Evolutionary conservation across 1,140 invertebrate species (phyloP), one percentile per base, ranked within the genome.

Genomic region (Charaxes varanes): DNA sequence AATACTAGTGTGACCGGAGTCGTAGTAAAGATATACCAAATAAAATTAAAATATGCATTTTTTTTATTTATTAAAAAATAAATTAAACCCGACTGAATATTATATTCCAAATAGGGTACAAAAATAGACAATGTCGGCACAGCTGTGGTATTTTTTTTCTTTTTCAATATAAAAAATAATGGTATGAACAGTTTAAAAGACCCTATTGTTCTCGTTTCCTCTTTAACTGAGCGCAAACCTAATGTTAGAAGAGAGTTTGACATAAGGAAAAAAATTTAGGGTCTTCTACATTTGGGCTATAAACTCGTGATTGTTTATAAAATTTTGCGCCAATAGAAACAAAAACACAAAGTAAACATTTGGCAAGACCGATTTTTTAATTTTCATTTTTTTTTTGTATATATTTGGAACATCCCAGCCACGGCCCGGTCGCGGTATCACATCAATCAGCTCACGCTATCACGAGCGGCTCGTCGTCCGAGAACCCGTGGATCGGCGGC

Each of bases 401-500:
- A 8, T 22, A 8, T 27, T 15, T 28, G 12, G 14, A 28, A 28
- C 27, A 28, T 31, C 17, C 27, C 13, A 40, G 27, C 36, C 16
- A 40, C 17, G 27, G 13, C 68, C 70, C 72, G 68, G 67, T 68
- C 62, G 66, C 55, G 48, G 44, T 63, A 56, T 66, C 62, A 66
- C 60, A 67, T 48, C 30, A 21, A n/a, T n/a, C 56, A 49, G 31
- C 44, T 71, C 55, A 97, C 46, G 94, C 94, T 80, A 97, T 92
- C 46, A 97, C 94, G 50, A 97, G 84, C 31, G 95, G 95, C 77
- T 97, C 95, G 78, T 97, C 95, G 73, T 97, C 95, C 0, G 94
- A 95, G 80, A 97, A 97, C 12, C 94, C 94, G 76, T 91, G 89
- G 59, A 96, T 95, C 7, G 80, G 72, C 7, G 94, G 94, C 54